Evolutionary conservation across 2,797 vertebrate species (phyloP).

Genomic region (Megaceryle alcyon): DNA sequence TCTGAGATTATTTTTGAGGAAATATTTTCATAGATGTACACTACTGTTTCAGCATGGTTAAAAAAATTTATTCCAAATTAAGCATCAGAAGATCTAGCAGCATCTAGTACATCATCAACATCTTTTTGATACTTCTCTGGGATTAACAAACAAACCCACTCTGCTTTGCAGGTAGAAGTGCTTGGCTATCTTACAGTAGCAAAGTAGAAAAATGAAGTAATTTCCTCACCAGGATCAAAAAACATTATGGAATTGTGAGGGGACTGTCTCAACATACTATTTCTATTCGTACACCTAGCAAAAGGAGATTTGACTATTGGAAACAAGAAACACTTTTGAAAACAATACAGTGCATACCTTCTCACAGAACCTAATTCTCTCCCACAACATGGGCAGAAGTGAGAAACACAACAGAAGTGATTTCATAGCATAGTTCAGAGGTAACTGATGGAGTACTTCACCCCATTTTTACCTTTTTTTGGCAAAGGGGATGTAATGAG

Average conservation of each 20-base stretch:
- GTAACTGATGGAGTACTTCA: background rate
- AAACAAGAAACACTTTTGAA: background rate
- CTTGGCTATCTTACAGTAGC: background rate
- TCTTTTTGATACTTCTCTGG: background rate
- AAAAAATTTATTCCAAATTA: background rate
- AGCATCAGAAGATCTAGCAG: background rate
- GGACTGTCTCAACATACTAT: background rate
- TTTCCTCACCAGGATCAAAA: background rate
- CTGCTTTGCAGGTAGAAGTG: background rate
- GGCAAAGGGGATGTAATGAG: background rate
- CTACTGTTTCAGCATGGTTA: background rate
- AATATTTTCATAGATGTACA: background rate
- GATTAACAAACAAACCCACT: background rate
- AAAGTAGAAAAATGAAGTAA: background rate
- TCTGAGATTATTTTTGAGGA: background rate
- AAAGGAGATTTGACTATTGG: background rate
- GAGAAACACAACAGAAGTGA: background rate
- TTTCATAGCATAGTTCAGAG: background rate
- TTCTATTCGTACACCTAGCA: background rate
- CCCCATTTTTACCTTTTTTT: background rate
- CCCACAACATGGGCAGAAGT: background rate
- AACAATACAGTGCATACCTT: background rate
- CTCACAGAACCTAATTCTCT: background rate
- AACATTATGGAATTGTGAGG: background rate
- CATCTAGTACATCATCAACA: background rate